These are phyloP conservation scores for Merluccius polli DNA, from an alignment of 2,797 vertebrate genomes.

Conservation along the genomic window DNA sequence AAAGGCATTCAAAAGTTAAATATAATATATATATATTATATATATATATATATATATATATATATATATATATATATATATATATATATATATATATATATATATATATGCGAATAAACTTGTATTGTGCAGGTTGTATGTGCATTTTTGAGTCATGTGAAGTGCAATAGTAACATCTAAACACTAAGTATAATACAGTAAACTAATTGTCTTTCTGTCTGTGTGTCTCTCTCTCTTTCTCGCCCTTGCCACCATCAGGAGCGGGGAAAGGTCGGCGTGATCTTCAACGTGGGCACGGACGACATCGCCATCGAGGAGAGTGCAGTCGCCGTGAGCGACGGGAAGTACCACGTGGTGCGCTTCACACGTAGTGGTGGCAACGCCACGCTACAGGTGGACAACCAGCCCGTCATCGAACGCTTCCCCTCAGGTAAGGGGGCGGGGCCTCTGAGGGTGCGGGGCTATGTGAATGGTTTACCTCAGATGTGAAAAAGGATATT, in stretches of 20 bases:
- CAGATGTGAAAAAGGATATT: not conserved
- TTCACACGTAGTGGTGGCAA: conserved; percentile 92
- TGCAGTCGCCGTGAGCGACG: conserved; percentile 87
- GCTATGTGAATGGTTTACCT: conserved; percentile 1
- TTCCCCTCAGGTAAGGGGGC: conserved; percentile 85
- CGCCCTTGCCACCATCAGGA: conserved; percentile 62
- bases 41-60: no score
- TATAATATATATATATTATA: no score
- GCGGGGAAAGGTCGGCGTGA: conserved; percentile 86
- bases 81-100: no score
- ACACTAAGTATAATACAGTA: no score
- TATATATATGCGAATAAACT: no score
- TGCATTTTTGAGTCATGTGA: no score
- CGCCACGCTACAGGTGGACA: conserved; percentile 93
- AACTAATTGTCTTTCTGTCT: not conserved
- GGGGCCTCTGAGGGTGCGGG: conserved; percentile 28
- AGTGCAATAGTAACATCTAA: no score
- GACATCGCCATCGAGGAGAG: conserved; percentile 90
- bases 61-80: no score
- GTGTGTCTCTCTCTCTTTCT: not conserved
- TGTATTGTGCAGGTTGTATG: no score
- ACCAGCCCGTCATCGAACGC: conserved; percentile 88
- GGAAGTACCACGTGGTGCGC: conserved; percentile 92
- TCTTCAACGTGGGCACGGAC: conserved; percentile 94
- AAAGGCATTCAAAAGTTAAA: no score